These are phyloP conservation scores for Eupsilia transversa DNA, from an alignment of 2,888 invertebrate genomes.

Conservation along the genomic window DNA sequence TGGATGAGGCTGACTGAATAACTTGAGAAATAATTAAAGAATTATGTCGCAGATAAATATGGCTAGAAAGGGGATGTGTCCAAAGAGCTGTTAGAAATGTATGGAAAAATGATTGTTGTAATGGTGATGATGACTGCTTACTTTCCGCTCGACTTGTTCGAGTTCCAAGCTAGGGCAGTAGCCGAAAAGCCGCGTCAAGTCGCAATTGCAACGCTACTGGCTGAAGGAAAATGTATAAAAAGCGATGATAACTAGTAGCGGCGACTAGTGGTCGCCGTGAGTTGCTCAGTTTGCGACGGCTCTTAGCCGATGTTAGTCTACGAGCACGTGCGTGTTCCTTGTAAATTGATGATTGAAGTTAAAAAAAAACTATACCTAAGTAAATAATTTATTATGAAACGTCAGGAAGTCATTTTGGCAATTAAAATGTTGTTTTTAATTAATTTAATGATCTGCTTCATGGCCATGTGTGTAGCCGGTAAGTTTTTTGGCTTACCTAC, in stretches of 20 bases:
- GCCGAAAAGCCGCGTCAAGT: not conserved
- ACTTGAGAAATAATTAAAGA: not conserved
- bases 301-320: conserved; percentile 5
- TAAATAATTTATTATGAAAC: conserved; percentile 26
- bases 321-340: conserved; percentile 7
- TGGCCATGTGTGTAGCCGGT: conserved; percentile 29
- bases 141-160: not conserved
- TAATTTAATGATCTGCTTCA: conserved; percentile 26
- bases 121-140: not conserved
- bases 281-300: conserved; percentile 10
- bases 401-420: not conserved
- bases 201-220: not conserved
- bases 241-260: not conserved
- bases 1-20: not conserved
- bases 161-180: not conserved
- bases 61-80: no score
- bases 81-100: not conserved
- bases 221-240: not conserved
- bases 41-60: not conserved
- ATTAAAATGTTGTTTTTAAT: conserved; percentile 50
- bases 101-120: not conserved
- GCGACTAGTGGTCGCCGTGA: not conserved
- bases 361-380: conserved; percentile 4
- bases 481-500: conserved; percentile 21
- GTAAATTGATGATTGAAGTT: conserved; percentile 3